Evolutionary conservation across 2,888 invertebrate species (phyloP).

Genomic region (Tiliacea citrago): DNA sequence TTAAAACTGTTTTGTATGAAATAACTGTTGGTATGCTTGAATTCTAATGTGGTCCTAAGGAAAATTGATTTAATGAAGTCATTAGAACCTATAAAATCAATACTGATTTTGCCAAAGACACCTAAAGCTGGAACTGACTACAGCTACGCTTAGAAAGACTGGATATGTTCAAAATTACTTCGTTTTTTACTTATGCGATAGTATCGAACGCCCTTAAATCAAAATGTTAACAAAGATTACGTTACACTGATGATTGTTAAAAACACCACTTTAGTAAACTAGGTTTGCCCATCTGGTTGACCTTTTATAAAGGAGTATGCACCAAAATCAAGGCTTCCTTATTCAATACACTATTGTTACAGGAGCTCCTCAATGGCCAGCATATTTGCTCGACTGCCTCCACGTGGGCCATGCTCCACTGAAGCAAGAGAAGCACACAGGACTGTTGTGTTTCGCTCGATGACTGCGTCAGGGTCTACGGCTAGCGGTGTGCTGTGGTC

Average conservation of each 20-base stretch:
- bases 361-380: constrained; percentile 3
- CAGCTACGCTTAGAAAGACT: neutral
- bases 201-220: neutral
- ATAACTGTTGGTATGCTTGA: constrained; percentile 15
- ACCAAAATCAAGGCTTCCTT: neutral
- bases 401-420: constrained; percentile 79
- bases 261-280: neutral
- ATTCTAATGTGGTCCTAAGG: neutral
- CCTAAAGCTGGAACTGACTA: too few species aligned
- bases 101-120: too few species aligned
- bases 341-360: neutral
- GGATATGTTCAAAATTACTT: neutral
- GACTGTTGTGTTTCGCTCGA: constrained; percentile 66
- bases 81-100: neutral
- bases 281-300: neutral
- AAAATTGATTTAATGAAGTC: neutral
- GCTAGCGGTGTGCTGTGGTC: constrained; percentile 51
- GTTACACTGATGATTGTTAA: too few species aligned
- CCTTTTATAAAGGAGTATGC: neutral
- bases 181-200: neutral
- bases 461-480: constrained; percentile 61
- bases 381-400: constrained; percentile 56
- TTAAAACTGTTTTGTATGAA: constrained; percentile 38
- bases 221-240: neutral
- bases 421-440: constrained; percentile 67